Evolutionary conservation across 2,888 invertebrate genomes (phyloP), one percentile per base, ranked within the genome.

Genomic region (Agrotis segetum): DNA sequence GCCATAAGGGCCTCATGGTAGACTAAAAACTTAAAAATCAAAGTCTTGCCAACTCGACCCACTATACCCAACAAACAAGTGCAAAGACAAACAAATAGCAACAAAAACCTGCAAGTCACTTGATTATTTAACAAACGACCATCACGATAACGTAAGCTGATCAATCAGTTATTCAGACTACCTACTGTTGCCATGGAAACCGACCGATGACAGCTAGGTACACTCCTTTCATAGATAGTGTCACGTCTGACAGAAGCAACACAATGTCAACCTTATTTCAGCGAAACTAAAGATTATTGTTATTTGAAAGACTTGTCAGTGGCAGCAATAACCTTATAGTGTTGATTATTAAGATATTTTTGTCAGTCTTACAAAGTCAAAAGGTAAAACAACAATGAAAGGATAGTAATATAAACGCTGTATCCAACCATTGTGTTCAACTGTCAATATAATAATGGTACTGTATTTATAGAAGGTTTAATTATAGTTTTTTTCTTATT

Each of bases 111-210:
- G 71, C 68, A 79, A 76, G 70, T 71, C 66, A 73, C 81, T 77
- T 68, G 62, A 79, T 76, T 76, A 82, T 74, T 74, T 70, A 76
- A 84, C 71, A 74, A 81, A 78, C 68, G 63, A 46, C 69, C 53
- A 67, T 77, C 76, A 64, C 63, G 71, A 69, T 71, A 69, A 53
- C 74, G 69, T 81, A 74, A 79, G 76, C 82, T 67, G 79, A 83
- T 83, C 82, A 76, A 83, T 84, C 76, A 74, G 65, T 76, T 82
- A 84, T 82, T 79, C 74, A 71, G 70, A 62, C 58, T 50, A 68
- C 77, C 56, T 29, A 59, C 59, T 58, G 79, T 76, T 47, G 59
- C 66, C 67, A 79, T 76, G 64, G 67, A 58, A 67, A 83, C 84
- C 56, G 44, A 34, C 58, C 71, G 71, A 77, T 73, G 73, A 77